A percentile compares a stretch with the other conserved stretches of the same genome.
phyloP scores from a whole-genome alignment of 2,113 vertebrate genomes.

The Zosterops borbonicus region DNA sequence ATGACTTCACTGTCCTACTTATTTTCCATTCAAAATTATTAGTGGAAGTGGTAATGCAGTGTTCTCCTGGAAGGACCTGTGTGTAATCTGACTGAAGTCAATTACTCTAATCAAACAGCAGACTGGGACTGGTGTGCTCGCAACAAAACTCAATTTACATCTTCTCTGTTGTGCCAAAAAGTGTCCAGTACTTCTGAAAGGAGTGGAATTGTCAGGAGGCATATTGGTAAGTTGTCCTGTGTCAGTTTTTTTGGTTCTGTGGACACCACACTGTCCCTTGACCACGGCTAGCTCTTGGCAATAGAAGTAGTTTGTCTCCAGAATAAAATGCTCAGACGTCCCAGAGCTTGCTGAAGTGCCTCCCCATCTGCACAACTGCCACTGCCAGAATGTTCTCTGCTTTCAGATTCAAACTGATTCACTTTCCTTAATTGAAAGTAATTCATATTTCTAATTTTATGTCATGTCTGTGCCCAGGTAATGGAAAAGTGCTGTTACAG shows the following conservation, averaged over 20 bases:
- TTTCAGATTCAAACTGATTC: background rate
- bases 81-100: background rate
- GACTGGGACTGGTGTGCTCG: constrained; percentile 11
- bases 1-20: background rate
- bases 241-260: background rate
- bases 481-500: background rate
- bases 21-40: background rate
- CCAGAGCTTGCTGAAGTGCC: background rate
- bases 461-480: background rate
- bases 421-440: background rate
- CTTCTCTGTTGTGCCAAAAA: constrained; percentile 4
- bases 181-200: background rate
- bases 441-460: constrained; percentile 20
- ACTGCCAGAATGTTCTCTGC: background rate
- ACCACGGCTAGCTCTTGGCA: background rate
- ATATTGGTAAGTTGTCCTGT: background rate
- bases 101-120: background rate
- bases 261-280: background rate
- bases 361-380: background rate
- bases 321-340: background rate
- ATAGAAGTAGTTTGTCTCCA: background rate
- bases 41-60: background rate
- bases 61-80: background rate
- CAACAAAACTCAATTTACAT: background rate
- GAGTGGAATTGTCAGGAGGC: background rate